Conservation (phyloP, 2,797 vertebrate genomes). For the Pygocentrus nattereri region DNA sequence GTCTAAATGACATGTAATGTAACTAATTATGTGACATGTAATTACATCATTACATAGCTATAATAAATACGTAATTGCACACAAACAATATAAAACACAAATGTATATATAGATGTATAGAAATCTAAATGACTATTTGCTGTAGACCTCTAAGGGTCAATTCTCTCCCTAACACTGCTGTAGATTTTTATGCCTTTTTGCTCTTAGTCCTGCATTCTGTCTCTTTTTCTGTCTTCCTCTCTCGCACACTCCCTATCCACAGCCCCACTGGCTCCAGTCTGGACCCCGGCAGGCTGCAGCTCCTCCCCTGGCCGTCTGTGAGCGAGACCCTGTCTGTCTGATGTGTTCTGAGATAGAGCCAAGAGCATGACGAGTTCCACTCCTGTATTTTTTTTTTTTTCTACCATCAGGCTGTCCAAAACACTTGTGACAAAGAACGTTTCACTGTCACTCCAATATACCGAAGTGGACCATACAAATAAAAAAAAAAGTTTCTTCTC, state of each 20-base stretch:
- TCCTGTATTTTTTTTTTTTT: constrained; percentile 29
- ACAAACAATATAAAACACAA: too few species aligned
- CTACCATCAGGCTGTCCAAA: constrained; percentile 32
- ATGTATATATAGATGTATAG: not conserved
- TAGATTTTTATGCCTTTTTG: not conserved
- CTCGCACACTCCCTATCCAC: constrained; percentile 4
- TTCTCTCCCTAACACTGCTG: not conserved
- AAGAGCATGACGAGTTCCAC: constrained; percentile 50
- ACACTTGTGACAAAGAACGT: constrained; percentile 35
- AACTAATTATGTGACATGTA: not conserved
- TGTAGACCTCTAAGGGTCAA: not conserved
- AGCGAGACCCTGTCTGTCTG: constrained; percentile 54
- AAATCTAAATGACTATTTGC: not conserved
- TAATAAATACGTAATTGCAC: not conserved
- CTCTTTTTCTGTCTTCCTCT: not conserved
- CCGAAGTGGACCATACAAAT: not conserved
- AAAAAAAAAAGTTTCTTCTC: constrained; percentile 2
- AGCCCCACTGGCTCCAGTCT: constrained; percentile 53
- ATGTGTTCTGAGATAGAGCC: constrained; percentile 52
- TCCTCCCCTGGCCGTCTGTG: constrained; percentile 52
- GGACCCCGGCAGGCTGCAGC: constrained; percentile 44
- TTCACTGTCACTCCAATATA: constrained; percentile 24
- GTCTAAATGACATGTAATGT: too few species aligned
- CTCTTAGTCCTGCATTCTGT: not conserved
- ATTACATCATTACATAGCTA: too few species aligned